phyloP scores from a whole-genome alignment of 2,888 invertebrate genomes.

The Lasioglossum lativentre region DNA sequence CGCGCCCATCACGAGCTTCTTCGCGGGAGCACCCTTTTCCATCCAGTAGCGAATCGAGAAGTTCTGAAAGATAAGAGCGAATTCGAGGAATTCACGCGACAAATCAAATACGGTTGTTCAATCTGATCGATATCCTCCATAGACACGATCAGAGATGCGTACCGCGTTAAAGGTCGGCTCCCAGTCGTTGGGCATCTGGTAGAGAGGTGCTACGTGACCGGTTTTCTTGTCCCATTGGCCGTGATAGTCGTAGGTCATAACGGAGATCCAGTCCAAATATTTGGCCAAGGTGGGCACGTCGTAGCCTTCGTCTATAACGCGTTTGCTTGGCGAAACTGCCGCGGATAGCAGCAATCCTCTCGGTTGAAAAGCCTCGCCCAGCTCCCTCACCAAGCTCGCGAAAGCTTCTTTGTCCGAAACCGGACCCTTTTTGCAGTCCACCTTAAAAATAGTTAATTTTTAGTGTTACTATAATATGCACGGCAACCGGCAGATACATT shows the following conservation, averaged over 20 bases:
- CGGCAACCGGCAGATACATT: not conserved
- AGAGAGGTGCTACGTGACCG: constrained; percentile 96
- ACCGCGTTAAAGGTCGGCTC: constrained; percentile 92
- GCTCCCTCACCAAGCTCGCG: constrained; percentile 90
- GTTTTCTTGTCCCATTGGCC: constrained; percentile 97
- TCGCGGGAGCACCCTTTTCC: constrained; percentile 90
- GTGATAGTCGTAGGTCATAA: constrained; percentile 96
- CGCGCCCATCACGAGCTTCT: constrained; percentile 93
- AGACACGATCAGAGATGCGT: not conserved
- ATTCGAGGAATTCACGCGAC: not conserved
- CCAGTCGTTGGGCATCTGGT: constrained; percentile 90
- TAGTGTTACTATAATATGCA: not conserved
- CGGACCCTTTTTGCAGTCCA: constrained; percentile 93
- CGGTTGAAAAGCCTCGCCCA: constrained; percentile 90
- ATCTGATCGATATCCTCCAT: not conserved
- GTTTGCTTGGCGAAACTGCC: constrained; percentile 94
- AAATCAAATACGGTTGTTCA: not conserved
- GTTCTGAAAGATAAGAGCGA: constrained; percentile 87
- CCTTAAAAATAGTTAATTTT: constrained; percentile 85
- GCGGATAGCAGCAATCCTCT: constrained; percentile 91
- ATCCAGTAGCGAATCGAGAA: constrained; percentile 96
- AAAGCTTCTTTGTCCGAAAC: constrained; percentile 93
- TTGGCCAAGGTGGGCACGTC: constrained; percentile 91
- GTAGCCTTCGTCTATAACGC: constrained; percentile 94
- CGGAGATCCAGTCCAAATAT: constrained; percentile 95